phyloP scores from a whole-genome alignment of 2,113 vertebrate species.

The Zootoca vivipara region DNA sequence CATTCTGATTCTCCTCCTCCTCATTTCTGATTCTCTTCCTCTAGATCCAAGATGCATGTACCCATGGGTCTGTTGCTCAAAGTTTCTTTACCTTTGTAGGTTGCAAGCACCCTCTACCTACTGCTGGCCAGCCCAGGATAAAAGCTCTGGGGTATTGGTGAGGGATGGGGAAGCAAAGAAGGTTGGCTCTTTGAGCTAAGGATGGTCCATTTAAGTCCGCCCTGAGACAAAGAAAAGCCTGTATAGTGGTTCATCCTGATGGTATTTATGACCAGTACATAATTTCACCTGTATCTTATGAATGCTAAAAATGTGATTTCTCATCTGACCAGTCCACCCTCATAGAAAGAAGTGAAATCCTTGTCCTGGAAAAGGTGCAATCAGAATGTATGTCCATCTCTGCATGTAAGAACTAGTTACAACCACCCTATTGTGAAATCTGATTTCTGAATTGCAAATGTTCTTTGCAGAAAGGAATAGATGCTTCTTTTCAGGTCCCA shows the following conservation, averaged over 20 bases:
- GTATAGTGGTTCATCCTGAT: background rate
- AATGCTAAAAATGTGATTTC: conserved; percentile 40
- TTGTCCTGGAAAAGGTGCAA: conserved; percentile 29
- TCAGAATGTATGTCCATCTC: conserved; percentile 30
- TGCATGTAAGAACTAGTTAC: background rate
- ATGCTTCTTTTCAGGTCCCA: background rate
- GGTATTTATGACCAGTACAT: conserved; percentile 16
- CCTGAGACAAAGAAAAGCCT: background rate
- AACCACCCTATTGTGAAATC: conserved; percentile 5
- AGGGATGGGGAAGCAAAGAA: background rate
- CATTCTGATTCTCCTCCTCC: background rate
- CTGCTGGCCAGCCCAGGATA: background rate
- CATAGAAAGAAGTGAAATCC: conserved; percentile 10
- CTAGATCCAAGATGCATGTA: background rate
- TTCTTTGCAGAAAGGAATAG: background rate
- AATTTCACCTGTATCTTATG: conserved; percentile 42
- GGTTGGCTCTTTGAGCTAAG: background rate
- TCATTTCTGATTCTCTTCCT: background rate
- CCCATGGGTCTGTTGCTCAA: background rate
- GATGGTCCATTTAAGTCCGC: background rate
- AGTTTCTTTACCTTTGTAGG: background rate
- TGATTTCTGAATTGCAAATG: background rate
- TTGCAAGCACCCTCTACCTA: background rate
- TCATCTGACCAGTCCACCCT: conserved; percentile 31
- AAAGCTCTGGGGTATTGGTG: background rate